Percentiles rank a stretch among this genome's conserved stretches.
phyloP scores from a whole-genome alignment of 2,113 vertebrate genomes.

The Xiphophorus maculatus region DNA sequence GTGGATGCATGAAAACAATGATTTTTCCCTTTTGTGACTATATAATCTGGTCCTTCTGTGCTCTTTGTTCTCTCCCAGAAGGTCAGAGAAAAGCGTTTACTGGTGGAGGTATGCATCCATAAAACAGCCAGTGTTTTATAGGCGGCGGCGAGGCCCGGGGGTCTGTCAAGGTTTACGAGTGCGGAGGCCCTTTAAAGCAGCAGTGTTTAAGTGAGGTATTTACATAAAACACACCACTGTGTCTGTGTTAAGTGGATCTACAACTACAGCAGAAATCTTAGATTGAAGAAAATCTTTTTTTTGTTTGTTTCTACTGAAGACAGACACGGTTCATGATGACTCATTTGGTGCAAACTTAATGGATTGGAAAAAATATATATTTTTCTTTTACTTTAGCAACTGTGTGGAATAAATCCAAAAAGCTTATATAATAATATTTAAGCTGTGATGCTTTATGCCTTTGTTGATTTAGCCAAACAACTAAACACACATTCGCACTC shows the following conservation, averaged over 20 bases:
- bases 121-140: slow-evolving; percentile 64
- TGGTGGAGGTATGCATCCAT: slow-evolving; percentile 51
- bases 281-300: not conserved
- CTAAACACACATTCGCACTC: slow-evolving; percentile 27
- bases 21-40: slow-evolving; percentile 6
- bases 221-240: slow-evolving; percentile 61
- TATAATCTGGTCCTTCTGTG: slow-evolving; percentile 4
- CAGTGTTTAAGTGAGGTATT: slow-evolving; percentile 71
- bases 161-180: slow-evolving; percentile 69
- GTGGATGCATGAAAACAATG: not conserved
- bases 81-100: slow-evolving; percentile 58
- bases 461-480: slow-evolving; percentile 19
- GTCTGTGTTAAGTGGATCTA: slow-evolving; percentile 29
- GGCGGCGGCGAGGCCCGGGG: slow-evolving; percentile 36
- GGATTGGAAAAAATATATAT: not conserved
- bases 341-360: not conserved
- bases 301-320: slow-evolving; percentile 3
- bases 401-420: not conserved
- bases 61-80: slow-evolving; percentile 31
- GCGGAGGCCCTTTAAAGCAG: slow-evolving; percentile 53
- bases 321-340: not conserved
- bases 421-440: not conserved
- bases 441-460: not conserved
- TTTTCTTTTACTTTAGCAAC: not conserved
- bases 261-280: slow-evolving; percentile 1